A percentile compares a stretch with the other conserved stretches of the same genome.
phyloP scores from a whole-genome alignment of 2,113 vertebrate genomes.

The Lepisosteus osseus region DNA sequence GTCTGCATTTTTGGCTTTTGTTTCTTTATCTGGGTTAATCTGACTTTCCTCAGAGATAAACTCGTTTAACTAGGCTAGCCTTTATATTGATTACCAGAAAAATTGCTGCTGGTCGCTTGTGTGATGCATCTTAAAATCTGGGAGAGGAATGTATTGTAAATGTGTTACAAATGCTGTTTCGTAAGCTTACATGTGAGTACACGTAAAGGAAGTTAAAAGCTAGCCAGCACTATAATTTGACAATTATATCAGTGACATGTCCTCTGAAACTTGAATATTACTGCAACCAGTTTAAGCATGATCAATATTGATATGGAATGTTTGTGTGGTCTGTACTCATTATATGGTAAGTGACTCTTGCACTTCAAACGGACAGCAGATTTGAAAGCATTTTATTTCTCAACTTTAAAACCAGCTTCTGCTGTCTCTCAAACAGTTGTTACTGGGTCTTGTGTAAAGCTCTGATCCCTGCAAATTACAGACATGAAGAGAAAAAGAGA shows the following conservation, averaged over 20 bases:
- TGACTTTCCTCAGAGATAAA: constrained; percentile 56
- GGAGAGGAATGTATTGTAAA: constrained; percentile 60
- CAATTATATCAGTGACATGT: constrained; percentile 69
- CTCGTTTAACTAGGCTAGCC: constrained; percentile 70
- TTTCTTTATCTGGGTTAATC: constrained; percentile 56
- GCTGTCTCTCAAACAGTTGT: not conserved
- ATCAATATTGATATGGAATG: constrained; percentile 56
- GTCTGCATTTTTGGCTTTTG: constrained; percentile 44
- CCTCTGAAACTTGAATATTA: constrained; percentile 50
- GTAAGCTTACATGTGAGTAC: constrained; percentile 65
- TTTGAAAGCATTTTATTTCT: not conserved
- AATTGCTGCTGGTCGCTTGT: constrained; percentile 65
- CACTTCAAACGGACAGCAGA: not conserved
- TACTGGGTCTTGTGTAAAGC: not conserved
- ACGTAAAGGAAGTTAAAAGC: constrained; percentile 67
- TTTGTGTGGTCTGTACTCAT: constrained; percentile 31
- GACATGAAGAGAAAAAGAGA: not conserved
- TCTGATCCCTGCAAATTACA: constrained; percentile 1
- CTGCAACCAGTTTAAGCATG: constrained; percentile 41
- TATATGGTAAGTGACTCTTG: not conserved
- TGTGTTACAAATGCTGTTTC: constrained; percentile 59
- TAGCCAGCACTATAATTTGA: constrained; percentile 68
- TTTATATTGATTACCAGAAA: constrained; percentile 63
- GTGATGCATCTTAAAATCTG: constrained; percentile 64
- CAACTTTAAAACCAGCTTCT: not conserved